A percentile compares a stretch with the other conserved stretches of the same genome.
phyloP scores from a whole-genome alignment of 2,797 vertebrate genomes.

The Hephaestus fuliginosus region DNA sequence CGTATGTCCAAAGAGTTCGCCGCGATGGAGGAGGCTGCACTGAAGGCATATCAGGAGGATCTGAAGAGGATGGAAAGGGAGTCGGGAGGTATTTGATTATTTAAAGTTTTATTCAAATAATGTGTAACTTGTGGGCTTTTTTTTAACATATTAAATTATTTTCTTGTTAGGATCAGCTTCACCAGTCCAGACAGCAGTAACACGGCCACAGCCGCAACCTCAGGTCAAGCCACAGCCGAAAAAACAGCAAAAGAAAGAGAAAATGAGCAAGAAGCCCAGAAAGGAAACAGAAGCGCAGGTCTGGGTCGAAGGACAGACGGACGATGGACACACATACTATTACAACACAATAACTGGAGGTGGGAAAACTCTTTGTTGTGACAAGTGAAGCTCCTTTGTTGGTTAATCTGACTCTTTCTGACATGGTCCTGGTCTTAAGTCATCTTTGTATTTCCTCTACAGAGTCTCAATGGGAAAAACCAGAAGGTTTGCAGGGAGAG shows the following conservation, averaged over 20 bases:
- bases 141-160: not conserved
- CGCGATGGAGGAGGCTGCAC: constrained; percentile 95
- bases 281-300: constrained; percentile 41
- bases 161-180: constrained; percentile 50
- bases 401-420: not conserved
- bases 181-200: constrained; percentile 30
- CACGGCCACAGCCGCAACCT: not conserved
- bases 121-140: not conserved
- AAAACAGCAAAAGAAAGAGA: constrained; percentile 62
- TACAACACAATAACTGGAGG: constrained; percentile 93
- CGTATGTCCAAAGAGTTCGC: constrained; percentile 95
- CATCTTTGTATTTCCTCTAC: constrained; percentile 1
- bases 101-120: not conserved
- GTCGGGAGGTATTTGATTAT: constrained; percentile 68
- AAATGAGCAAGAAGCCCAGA: constrained; percentile 60
- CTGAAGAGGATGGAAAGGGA: constrained; percentile 92
- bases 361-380: constrained; percentile 65
- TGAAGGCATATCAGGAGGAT: constrained; percentile 95
- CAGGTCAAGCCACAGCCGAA: constrained; percentile 26
- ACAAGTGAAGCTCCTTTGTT: not conserved
- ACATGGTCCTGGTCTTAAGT: not conserved
- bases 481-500: constrained; percentile 84
- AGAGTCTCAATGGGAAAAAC: constrained; percentile 95
- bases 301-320: constrained; percentile 90
- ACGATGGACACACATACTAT: constrained; percentile 91